Base-by-base conservation (phyloP, 1,140 invertebrate genomes). In the Atopsyche davidsoni region DNA sequence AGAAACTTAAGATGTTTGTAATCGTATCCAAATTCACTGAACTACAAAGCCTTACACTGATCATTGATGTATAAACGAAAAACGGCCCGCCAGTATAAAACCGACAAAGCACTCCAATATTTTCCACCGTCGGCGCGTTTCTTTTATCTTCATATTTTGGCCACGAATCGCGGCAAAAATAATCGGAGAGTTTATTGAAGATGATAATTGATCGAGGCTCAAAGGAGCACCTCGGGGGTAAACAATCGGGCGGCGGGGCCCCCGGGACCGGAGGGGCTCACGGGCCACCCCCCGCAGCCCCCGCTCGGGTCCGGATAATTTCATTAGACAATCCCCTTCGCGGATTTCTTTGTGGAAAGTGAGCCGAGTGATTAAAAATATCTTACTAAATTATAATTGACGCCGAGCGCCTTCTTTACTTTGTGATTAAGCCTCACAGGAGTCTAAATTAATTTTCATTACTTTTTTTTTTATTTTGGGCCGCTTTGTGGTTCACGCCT, bases 361-460 rank as follows among this genome's bases (percentile, higher is more conserved):
- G 55, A 46, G 50, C 43, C 54, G 43, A 52, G 50, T 57, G 55
- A 57, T 57, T 57, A 57, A 57, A 57, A 57, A 57, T 57, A 57
- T 53, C 51, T 44, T 49, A 46, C 45, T 49, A 57, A 57, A 57
- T 57, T 53, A 51, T 57, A 57, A 57, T 51, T 57, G 55, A 57
- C 55, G 55, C 38, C 32, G 34, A 46, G 49, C 23, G 18, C 44
- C 28, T 46, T 50, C 40, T 43, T 28, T 40, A 50, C 48, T 50
- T 43, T 43, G 48, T 35, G 48, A 50, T 42, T 42, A 43, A 50
- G 25, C 35, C 35, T 11, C 32, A 23, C 48, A 19, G 40, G 32
- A 22, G 31, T 25, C 46, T 19, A 18, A 32, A 43, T 43, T 19
- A 16, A 43, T 49, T 22, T 40, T 18, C 46, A 40, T 44, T 23